Conservation (phyloP, 2,888 invertebrate species). For the Hypena proboscidalis region DNA sequence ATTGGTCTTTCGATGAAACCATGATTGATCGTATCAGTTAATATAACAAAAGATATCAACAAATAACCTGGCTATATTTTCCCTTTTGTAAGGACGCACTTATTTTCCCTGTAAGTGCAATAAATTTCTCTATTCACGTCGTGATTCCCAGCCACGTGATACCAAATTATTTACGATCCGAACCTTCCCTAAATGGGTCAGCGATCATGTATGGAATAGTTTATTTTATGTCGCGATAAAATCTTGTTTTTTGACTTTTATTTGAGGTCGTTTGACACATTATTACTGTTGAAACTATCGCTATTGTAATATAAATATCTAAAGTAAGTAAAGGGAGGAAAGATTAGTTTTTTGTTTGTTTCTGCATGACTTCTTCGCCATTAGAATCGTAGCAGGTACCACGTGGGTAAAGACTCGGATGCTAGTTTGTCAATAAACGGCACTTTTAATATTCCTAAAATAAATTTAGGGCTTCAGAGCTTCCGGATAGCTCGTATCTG, state of each 20-base stretch:
- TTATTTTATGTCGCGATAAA: constrained; percentile 42
- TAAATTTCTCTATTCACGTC: constrained; percentile 53
- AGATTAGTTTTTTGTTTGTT: no score
- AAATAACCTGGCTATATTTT: constrained; percentile 26
- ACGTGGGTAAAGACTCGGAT: no score
- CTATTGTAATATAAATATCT: not conserved
- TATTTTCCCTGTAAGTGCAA: constrained; percentile 50
- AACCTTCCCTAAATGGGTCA: constrained; percentile 48
- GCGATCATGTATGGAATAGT: constrained; percentile 53
- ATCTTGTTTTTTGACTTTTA: constrained; percentile 15
- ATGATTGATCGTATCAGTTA: constrained; percentile 4
- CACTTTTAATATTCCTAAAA: no score
- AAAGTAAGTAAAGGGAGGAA: no score
- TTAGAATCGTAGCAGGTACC: no score
- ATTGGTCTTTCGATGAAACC: no score
- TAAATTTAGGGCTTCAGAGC: no score
- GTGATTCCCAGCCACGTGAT: constrained; percentile 52
- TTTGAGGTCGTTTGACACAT: not conserved
- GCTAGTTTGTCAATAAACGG: no score
- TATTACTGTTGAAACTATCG: constrained; percentile 3
- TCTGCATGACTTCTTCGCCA: no score
- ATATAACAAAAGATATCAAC: constrained; percentile 13
- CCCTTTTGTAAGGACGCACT: constrained; percentile 35
- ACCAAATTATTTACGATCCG: constrained; percentile 53
- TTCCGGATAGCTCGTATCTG: no score